Evolutionary conservation across 2,113 vertebrate genomes (phyloP).

Genomic region (Hystrix cristata): DNA sequence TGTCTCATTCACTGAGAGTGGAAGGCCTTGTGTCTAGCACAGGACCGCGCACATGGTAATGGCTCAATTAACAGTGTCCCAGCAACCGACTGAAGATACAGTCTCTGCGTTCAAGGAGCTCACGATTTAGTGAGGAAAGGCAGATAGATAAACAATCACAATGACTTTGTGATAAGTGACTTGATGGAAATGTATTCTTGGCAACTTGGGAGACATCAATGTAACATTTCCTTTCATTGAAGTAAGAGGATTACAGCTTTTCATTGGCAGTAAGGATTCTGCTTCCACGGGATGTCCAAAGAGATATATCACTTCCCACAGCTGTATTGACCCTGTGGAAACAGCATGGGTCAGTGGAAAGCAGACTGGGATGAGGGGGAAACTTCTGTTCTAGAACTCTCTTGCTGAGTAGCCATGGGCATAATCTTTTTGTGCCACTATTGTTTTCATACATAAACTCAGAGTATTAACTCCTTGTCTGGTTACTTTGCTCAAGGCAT

Average conservation of each 20-base stretch:
- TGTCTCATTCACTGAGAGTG: not conserved
- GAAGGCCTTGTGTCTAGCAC: not conserved
- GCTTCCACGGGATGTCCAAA: conserved; percentile 41
- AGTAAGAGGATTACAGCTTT: conserved; percentile 44
- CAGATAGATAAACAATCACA: not conserved
- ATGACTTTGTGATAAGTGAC: conserved; percentile 2
- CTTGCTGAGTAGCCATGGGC: not conserved
- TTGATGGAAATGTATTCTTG: not conserved
- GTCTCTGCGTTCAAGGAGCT: not conserved
- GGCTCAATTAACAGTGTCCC: not conserved
- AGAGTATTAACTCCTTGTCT: conserved; percentile 10
- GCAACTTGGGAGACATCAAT: conserved; percentile 19
- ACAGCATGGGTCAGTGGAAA: conserved; percentile 1
- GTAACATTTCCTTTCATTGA: conserved; percentile 46
- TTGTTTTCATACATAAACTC: conserved; percentile 24
- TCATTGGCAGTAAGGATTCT: conserved; percentile 61
- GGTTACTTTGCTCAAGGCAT: not conserved
- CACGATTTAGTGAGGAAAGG: not conserved
- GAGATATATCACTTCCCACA: conserved; percentile 32
- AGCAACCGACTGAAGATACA: not conserved
- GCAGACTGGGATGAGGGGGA: not conserved
- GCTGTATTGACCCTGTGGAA: not conserved
- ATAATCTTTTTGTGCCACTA: not conserved
- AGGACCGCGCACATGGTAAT: not conserved
- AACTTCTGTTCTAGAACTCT: not conserved